These are phyloP conservation scores for Syngnathus rostellatus DNA, from an alignment of 2,797 vertebrate species.

Conservation along the genomic window DNA sequence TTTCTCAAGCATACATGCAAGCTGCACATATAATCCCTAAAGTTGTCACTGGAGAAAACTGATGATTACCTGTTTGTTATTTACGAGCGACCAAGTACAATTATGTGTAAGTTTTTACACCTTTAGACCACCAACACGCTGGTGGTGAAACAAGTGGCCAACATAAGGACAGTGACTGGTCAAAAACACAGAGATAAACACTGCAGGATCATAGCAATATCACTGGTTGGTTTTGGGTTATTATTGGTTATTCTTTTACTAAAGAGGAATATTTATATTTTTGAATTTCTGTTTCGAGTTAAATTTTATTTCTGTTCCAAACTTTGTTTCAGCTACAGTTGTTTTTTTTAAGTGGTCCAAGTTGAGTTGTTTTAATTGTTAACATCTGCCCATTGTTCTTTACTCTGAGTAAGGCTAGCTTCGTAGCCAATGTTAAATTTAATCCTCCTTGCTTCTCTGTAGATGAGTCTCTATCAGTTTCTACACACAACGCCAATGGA, in stretches of 20 bases:
- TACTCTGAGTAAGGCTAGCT: no score
- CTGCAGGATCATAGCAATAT: no score
- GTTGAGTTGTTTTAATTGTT: neutral
- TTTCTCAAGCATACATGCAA: constrained; percentile 7
- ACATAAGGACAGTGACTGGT: no score
- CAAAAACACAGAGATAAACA: no score
- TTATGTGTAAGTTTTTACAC: neutral
- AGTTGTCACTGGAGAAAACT: neutral
- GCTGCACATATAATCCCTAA: neutral
- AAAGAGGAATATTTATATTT: no score
- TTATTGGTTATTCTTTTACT: no score
- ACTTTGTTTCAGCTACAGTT: no score
- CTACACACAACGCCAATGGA: constrained; percentile 25
- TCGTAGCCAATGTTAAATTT: neutral
- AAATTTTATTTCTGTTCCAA: no score
- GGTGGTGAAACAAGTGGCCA: no score
- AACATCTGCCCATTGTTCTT: neutral
- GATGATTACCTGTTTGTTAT: neutral
- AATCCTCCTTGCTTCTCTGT: constrained; percentile 21
- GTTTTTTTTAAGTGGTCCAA: neutral
- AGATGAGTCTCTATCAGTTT: constrained; percentile 47
- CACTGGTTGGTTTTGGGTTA: no score
- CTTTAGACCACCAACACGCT: no score
- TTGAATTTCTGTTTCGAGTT: no score
- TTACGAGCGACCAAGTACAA: neutral